Conservation (phyloP, 2,113 vertebrate genomes). For the Amphiprion percula region DNA sequence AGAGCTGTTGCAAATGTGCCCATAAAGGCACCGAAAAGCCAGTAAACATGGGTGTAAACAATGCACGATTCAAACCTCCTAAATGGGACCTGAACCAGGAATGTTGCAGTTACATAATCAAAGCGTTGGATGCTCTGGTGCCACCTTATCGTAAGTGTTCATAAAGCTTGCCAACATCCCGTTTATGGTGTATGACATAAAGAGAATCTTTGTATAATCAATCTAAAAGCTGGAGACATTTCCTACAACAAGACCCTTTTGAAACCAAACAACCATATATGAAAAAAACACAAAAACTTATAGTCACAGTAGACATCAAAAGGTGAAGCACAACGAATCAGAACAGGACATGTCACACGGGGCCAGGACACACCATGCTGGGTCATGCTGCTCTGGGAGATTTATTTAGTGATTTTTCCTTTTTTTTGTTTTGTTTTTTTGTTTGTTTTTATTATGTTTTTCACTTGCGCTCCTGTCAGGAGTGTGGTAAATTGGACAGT, state of each 20-base stretch:
- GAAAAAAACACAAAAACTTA: conserved; percentile 5
- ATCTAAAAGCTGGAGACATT: conserved; percentile 4
- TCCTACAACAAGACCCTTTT: neutral
- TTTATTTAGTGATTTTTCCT: conserved; percentile 87
- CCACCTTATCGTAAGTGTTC: neutral
- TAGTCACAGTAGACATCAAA: conserved; percentile 34
- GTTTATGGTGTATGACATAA: neutral
- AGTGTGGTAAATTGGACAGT: conserved; percentile 89
- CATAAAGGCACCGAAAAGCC: no score
- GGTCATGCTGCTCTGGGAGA: conserved; percentile 95
- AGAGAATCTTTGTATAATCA: conserved; percentile 4
- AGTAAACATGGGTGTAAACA: no score
- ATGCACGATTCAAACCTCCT: no score
- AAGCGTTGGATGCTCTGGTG: no score
- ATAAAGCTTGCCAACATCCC: neutral
- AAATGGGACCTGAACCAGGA: no score
- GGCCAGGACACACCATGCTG: conserved; percentile 87
- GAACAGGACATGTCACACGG: conserved; percentile 80
- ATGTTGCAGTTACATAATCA: neutral
- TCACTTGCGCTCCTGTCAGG: conserved; percentile 89
- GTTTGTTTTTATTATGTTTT: conserved; percentile 77
- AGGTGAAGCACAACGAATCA: conserved; percentile 68
- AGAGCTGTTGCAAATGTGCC: no score
- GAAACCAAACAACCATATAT: conserved; percentile 20
- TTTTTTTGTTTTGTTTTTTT: conserved; percentile 71